phyloP scores from a whole-genome alignment of 2,888 invertebrate genomes.

The Epinotia bilunana region DNA sequence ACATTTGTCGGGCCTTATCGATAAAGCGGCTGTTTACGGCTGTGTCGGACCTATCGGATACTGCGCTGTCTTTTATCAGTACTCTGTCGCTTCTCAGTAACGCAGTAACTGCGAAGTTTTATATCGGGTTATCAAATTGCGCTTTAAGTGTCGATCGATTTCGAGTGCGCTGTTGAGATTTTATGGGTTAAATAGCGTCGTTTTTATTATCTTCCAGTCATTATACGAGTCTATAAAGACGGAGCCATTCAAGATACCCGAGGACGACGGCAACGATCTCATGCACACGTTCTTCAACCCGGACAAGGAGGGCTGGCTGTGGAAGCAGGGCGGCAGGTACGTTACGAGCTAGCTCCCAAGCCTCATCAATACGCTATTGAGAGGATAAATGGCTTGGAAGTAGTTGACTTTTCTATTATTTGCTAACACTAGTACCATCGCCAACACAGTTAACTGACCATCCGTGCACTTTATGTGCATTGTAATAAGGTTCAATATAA shows the following conservation, averaged over 20 bases:
- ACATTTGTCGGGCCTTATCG: conserved; percentile 28
- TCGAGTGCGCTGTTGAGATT: background rate
- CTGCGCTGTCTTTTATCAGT: conserved; percentile 29
- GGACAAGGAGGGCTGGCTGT: conserved; percentile 99
- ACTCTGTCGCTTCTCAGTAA: conserved; percentile 8
- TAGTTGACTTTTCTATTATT: no score
- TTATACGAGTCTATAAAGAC: conserved; percentile 99
- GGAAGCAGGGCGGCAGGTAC: conserved; percentile 96
- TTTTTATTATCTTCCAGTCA: conserved; percentile 86
- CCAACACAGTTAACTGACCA: no score
- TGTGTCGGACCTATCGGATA: background rate
- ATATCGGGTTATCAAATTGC: conserved; percentile 18
- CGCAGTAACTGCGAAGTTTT: conserved; percentile 14
- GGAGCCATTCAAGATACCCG: conserved; percentile 99
- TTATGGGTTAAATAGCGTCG: background rate
- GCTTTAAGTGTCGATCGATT: background rate
- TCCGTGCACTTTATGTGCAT: no score
- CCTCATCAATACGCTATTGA: no score
- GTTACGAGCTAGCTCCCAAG: conserved; percentile 13
- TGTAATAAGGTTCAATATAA: no score
- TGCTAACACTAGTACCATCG: no score
- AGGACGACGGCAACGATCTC: conserved; percentile 99
- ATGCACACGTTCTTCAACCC: conserved; percentile 99
- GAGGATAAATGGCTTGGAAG: no score
- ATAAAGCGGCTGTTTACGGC: conserved; percentile 35